Conservation (phyloP, 2,888 invertebrate genomes). For the Andrena dorsata region DNA sequence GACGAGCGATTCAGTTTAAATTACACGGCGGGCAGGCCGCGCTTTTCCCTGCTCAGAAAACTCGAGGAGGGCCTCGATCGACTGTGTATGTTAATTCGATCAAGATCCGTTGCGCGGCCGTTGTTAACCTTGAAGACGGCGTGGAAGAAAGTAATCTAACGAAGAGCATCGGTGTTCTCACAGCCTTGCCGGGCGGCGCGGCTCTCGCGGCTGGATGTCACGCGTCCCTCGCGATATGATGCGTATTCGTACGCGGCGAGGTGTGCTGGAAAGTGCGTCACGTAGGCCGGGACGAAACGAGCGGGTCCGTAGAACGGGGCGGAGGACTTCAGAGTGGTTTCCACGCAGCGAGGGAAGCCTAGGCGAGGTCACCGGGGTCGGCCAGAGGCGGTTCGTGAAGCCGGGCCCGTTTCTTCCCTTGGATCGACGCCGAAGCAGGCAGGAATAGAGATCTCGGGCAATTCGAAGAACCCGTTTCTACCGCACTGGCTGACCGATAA, state of each 20-base stretch:
- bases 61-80: conserved; percentile 28
- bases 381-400: conserved; percentile 51
- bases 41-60: conserved; percentile 31
- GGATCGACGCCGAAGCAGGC: conserved; percentile 7
- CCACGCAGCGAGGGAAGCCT: conserved; percentile 50
- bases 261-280: conserved; percentile 34
- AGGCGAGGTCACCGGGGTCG: conserved; percentile 64
- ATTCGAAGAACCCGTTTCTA: conserved; percentile 74
- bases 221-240: conserved; percentile 42
- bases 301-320: conserved; percentile 23
- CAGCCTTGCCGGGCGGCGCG: conserved; percentile 58
- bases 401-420: conserved; percentile 59
- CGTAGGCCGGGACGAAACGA: conserved; percentile 8
- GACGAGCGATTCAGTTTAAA: conserved; percentile 4
- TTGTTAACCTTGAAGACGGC: conserved; percentile 49
- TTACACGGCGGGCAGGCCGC: neutral
- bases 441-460: conserved; percentile 68
- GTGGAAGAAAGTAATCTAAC: conserved; percentile 48
- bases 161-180: conserved; percentile 64
- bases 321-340: conserved; percentile 45
- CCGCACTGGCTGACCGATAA: conserved; percentile 63
- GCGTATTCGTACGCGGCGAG: conserved; percentile 26
- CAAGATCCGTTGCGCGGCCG: conserved; percentile 38
- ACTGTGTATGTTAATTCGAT: conserved; percentile 21
- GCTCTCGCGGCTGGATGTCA: conserved; percentile 36